Evolutionary conservation across 2,113 vertebrate species (phyloP), one percentile per base, ranked within the genome.

Genomic region (Microcebus lehilahytsara): DNA sequence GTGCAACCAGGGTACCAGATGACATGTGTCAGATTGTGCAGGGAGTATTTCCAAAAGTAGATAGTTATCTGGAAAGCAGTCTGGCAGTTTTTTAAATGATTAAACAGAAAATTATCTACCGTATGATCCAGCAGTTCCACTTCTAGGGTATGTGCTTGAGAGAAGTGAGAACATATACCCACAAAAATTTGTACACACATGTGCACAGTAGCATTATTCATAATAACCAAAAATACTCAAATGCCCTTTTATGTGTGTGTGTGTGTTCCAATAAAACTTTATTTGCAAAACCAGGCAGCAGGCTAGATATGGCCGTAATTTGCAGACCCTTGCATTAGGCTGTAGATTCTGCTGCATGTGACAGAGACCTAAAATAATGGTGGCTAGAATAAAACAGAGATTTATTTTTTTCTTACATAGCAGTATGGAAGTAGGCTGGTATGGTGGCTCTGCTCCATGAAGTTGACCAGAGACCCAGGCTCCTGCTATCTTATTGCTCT

Each of bases 261-360:
- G 42, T 86, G 13, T 37, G 32, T 91, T 79, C 56, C 14, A 83
- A 56, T 58, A 91, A 81, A 96, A 93, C 80, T 80, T 85, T 86
- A 94, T 93, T 93, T 91, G 40, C 3, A 93, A 84, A 95, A 71
- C 49, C n/a, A 80, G 34, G 56, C 42, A 69, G 42, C 9, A 62
- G 49, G 34, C 69, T 60, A 49, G 27, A 88, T 42, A n/a, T 79
- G 34, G 58, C 49, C 51, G 2, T 53, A 51, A 40, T 84, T 64
- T 81, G 60, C 51, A 77, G 37, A 66, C 14, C 3, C 32, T 17
- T 87, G 75, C 23, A 37, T 92, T 71, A 46, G 30, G 83, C 40
- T 93, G 2, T 56, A 79, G 42, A 67, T 91, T 79, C 40, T 62
- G 46, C 30, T 60, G 40, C 85, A 85, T 23, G 37, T 91, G 27